phyloP scores from a whole-genome alignment of 2,797 vertebrate species.

The Tapera naevia region DNA sequence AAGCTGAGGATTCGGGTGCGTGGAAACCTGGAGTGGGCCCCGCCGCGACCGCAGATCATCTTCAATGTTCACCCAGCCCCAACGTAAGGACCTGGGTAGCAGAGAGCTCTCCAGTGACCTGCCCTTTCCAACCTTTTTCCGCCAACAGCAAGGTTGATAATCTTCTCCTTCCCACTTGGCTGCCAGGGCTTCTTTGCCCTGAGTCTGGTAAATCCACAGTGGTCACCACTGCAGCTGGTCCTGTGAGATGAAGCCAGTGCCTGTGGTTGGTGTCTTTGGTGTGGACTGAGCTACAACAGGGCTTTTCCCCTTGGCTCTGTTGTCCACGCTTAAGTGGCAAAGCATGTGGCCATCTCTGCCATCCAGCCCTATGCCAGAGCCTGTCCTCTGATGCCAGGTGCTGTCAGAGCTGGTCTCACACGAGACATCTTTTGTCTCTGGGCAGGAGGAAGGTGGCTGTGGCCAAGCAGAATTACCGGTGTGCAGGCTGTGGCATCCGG shows the following conservation, averaged over 20 bases:
- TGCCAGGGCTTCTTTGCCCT: not conserved
- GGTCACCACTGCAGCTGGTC: not conserved
- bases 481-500: slow-evolving; percentile 94
- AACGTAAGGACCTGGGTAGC: slow-evolving; percentile 77
- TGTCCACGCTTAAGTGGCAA: not conserved
- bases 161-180: not conserved
- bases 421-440: not conserved
- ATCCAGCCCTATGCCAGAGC: not conserved
- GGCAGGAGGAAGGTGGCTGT: slow-evolving; percentile 91
- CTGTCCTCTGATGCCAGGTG: not conserved
- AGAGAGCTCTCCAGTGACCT: not conserved
- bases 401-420: not conserved
- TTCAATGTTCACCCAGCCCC: slow-evolving; percentile 93
- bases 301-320: not conserved
- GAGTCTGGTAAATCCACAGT: not conserved
- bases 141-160: not conserved
- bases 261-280: not conserved
- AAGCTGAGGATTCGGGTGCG: slow-evolving; percentile 95
- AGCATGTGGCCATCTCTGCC: not conserved
- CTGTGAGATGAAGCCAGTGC: not conserved
- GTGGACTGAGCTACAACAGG: not conserved
- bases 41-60: slow-evolving; percentile 95
- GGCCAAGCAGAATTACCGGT: slow-evolving; percentile 95
- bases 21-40: slow-evolving; percentile 97
- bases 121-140: not conserved